Evolutionary conservation across 2,888 invertebrate genomes (phyloP), one percentile per base, ranked within the genome.

Genomic region (Caenorhabditis sp.): DNA sequence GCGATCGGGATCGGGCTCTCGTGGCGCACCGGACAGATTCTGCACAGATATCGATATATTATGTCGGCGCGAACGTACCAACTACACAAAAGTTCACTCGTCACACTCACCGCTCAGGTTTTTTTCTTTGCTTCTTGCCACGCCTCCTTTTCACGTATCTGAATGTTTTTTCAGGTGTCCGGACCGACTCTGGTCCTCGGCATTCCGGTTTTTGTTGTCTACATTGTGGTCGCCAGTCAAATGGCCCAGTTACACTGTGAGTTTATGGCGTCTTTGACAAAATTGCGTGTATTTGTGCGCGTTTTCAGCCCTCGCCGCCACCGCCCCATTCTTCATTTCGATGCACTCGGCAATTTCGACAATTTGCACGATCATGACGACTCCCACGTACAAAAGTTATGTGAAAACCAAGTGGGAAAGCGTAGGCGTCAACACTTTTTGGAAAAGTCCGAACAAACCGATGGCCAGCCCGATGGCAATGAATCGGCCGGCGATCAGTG

Each of bases 11-110:
- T 66, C 13, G 56, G 66, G 0, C n/a, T 66, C 15, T 46, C 66
- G 2, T 66, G 56, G 56, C 37, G 66, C n/a, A 66, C 66, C 4
- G 66, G 66, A 2, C 66, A 66, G 41, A 56, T 66, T 24, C 27
- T 66, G 37, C 56, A 66, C 17, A 26, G 66, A 3, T 66, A 66
- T 24, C 66, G 66, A 2, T 66, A 66, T 41, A 66, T 66, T 13
- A 66, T 66, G 66, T 66, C 66, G 3, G 66, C 66, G 22, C 39
- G 46, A 24, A 66, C 66, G 6, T 66, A 66, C 24, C 66, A 56
- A 6, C 7, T 66, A 15, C 66, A 66, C 50, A 56, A 66, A 24
- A 46, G 46, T 1, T 66, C 66, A 0, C 39, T 66, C 22, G 48
- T 66, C 1, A 66, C 66, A 1, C 24, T 66, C 41, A 66, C 66